Base-by-base conservation (phyloP, 2,113 vertebrate species). In the Polyodon spathula region DNA sequence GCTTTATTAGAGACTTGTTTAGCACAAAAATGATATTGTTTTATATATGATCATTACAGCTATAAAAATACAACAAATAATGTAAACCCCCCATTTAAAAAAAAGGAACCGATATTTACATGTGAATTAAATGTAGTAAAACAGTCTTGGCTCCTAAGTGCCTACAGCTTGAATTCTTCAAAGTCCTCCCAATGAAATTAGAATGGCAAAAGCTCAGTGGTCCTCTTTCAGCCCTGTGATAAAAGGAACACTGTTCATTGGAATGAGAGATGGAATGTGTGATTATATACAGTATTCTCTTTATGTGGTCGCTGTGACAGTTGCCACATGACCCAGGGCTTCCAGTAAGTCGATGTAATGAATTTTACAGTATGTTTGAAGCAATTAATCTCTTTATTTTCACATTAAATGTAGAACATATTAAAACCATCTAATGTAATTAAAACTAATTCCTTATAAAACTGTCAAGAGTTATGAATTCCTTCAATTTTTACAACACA, bases 331-430 rank as follows among this genome's bases (percentile, higher is more conserved):
- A 48, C 56, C 62, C 51, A n/a, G 12, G 4, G n/a, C 54, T 52
- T n/a, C n/a, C n/a, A n/a, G 54, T 14, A 62, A 56, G 71, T 59
- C 14, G 39, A 27, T 69, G 54, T 72, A 71, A 75, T 62, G 67
- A 59, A 65, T 74, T 68, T 71, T 66, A 41, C 62, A 62, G 73
- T 67, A 63, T 64, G 57, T 73, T 66, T 63, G 57, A 66, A 67
- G 37, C 59, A 66, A 69, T 75, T 72, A 71, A 76, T 75, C 66
- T 73, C 63, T 64, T 74, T 27, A 27, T 50, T 50, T 6, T 14
- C 48, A 10, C 48, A 12, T 50, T 12, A 50, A 50, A 14, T 4
- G 48, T 6, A 14, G 3, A 50, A 2, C 15, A 5, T 50, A 6
- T 12, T n/a, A n/a, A n/a, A 6, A 6, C 4, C 9, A 4, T 14